These are phyloP conservation scores for Lanius ludovicianus DNA, from an alignment of 2,113 vertebrate species.

Conservation along the genomic window DNA sequence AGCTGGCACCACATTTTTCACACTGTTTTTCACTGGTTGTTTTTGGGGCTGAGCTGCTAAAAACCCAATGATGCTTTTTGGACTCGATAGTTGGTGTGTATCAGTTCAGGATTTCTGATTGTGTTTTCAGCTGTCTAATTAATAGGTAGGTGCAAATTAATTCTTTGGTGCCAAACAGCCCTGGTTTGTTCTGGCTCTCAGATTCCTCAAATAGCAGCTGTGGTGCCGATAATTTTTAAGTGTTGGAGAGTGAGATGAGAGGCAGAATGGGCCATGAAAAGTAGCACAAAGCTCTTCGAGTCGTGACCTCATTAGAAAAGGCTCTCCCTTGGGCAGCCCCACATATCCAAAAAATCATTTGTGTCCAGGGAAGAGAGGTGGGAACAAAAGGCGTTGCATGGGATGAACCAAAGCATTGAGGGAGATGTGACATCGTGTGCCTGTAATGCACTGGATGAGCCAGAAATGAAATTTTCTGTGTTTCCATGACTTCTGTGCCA, in stretches of 20 bases:
- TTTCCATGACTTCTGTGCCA: background rate
- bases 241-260: background rate
- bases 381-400: fast-evolving
- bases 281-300: background rate
- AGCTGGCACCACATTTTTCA: background rate
- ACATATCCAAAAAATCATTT: fast-evolving
- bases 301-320: background rate
- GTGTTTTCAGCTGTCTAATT: background rate
- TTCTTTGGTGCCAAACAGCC: background rate
- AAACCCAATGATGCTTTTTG: background rate
- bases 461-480: background rate
- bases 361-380: background rate
- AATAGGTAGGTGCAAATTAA: background rate
- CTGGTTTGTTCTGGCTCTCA: background rate
- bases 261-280: background rate
- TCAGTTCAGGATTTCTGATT: background rate
- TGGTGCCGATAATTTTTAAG: background rate
- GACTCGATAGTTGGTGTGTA: fast-evolving
- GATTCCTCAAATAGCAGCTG: background rate
- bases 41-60: background rate
- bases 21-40: fast-evolving
- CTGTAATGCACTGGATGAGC: fast-evolving
- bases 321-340: background rate
- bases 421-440: fast-evolving
- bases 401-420: background rate